Evolutionary conservation across 2,888 invertebrate genomes (phyloP), one percentile per base, ranked within the genome.

Genomic region (Nomada fabriciana): DNA sequence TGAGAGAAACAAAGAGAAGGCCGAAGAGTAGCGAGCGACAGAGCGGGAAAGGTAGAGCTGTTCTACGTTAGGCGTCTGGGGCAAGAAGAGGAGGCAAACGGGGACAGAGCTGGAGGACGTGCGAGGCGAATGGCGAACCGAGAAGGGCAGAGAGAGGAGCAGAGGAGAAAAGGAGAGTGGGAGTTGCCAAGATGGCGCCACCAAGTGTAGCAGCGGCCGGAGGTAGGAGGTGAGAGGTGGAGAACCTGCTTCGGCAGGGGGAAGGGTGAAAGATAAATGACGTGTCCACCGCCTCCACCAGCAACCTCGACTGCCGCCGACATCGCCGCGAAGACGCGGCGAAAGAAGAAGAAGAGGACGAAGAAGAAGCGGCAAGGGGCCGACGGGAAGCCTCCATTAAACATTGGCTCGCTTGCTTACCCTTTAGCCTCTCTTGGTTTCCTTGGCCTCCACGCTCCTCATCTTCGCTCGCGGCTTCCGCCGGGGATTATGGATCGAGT

Each of bases 121-220:
- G 42, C 72, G 78, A 80, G 74, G 85, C 76, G 86, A 82, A 81
- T 55, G 75, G 85, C 76, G 80, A 76, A 59, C 76, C 60, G 77
- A 61, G 75, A 75, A 76, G 82, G 80, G 55, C 64, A 64, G 83
- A 79, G 85, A 82, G 82, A 85, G 80, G 67, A n/a, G 61, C 57
- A 50, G 82, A 80, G 83, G 73, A 80, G 76, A 77, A 82, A 79
- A 73, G 69, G 78, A 83, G 89, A 88, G 91, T 91, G 92, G 92
- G 93, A 93, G 93, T 93, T 91, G 90, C 91, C 93, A 93, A 93
- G 93, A 93, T 93, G 93, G 93, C 93, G 93, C 88, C 91, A 92
- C 89, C 76, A 83, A 89, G 87, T 89, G 89, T 87, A 86, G 88
- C 80, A 83, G 86, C 83, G 85, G 89, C 74, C 84, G 88, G 85